phyloP scores from a whole-genome alignment of 2,113 vertebrate genomes.

The Saccopteryx leptura region DNA sequence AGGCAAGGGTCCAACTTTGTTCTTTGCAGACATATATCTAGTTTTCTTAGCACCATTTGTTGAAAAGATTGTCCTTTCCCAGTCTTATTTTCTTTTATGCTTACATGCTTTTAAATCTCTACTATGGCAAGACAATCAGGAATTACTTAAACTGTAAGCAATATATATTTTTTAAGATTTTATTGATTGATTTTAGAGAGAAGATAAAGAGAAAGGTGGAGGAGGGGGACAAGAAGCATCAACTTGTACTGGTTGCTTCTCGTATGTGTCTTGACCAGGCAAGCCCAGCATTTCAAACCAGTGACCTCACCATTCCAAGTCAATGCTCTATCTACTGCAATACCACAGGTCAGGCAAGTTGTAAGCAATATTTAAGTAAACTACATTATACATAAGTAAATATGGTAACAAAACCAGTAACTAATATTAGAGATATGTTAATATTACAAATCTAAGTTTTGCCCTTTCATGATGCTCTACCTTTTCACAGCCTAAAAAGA shows the following conservation, averaged over 20 bases:
- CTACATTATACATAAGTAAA: slow-evolving; percentile 10
- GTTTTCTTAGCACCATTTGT: background rate
- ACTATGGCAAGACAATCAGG: background rate
- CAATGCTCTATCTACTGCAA: too few species aligned
- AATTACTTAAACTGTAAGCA: slow-evolving; percentile 23
- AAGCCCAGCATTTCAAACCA: too few species aligned
- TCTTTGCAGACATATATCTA: background rate
- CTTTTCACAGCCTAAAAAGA: background rate
- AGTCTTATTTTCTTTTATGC: background rate
- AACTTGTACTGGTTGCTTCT: too few species aligned
- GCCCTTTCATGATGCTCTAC: background rate
- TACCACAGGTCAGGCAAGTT: too few species aligned
- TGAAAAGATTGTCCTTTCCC: background rate
- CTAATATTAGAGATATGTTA: background rate
- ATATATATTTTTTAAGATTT: too few species aligned
- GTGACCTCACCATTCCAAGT: too few species aligned
- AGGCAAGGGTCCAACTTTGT: background rate
- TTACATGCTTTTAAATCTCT: background rate
- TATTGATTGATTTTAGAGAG: too few species aligned
- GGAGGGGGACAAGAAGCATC: too few species aligned
- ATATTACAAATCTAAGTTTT: background rate
- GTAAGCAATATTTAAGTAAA: slow-evolving; percentile 54
- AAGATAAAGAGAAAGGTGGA: too few species aligned
- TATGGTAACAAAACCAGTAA: background rate
- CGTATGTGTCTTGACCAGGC: too few species aligned